Conservation (phyloP, 2,888 invertebrate species). For the Amblyjoppa fuscipennis region DNA sequence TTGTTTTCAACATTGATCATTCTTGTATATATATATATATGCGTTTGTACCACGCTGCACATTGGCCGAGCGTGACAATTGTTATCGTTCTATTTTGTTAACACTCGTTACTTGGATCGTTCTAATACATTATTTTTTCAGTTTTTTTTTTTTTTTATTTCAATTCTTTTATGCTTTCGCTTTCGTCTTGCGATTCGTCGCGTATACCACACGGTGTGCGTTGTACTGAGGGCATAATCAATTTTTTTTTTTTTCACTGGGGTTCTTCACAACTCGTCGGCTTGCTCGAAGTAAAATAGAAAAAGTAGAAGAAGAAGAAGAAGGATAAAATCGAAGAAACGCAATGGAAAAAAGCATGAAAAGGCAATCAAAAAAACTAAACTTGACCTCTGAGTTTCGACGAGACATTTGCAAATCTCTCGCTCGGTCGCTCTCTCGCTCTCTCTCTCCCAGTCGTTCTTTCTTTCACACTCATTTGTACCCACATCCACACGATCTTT, state of each 20-base stretch:
- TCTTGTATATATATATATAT: slow-evolving; percentile 34
- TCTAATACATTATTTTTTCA: slow-evolving; percentile 38
- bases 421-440: not conserved
- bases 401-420: slow-evolving; percentile 40
- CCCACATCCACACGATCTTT: slow-evolving; percentile 33
- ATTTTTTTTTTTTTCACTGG: slow-evolving; percentile 22
- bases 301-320: slow-evolving; percentile 23
- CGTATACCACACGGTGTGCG: slow-evolving; percentile 18
- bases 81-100: slow-evolving; percentile 49
- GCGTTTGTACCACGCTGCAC: slow-evolving; percentile 75
- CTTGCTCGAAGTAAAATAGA: slow-evolving; percentile 23
- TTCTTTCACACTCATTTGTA: slow-evolving; percentile 25
- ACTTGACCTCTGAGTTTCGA: slow-evolving; percentile 55
- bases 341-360: slow-evolving; percentile 39
- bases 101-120: slow-evolving; percentile 53
- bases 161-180: slow-evolving; percentile 1
- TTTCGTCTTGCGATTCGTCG: slow-evolving; percentile 37
- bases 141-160: not conserved
- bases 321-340: slow-evolving; percentile 55
- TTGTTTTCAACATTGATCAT: slow-evolving; percentile 19
- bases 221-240: slow-evolving; percentile 6
- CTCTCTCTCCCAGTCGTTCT: slow-evolving; percentile 15
- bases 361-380: slow-evolving; percentile 30
- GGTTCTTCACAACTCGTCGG: slow-evolving; percentile 17
- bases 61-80: slow-evolving; percentile 80